Evolutionary conservation across 2,113 vertebrate genomes (phyloP).

Genomic region (Limanda limanda): DNA sequence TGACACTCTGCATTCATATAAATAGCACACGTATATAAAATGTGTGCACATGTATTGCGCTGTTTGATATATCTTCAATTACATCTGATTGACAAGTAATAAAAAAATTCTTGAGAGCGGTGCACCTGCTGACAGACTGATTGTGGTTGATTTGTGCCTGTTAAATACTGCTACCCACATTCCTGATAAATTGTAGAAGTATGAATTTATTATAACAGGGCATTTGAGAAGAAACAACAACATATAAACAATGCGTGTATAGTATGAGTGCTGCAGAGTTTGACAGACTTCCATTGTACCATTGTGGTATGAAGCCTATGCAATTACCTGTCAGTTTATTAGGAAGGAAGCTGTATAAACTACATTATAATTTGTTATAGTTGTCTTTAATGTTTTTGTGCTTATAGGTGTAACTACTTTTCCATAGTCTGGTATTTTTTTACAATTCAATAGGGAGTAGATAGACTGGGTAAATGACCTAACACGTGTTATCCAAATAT

Average conservation of each 20-base stretch:
- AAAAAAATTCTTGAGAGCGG: background rate
- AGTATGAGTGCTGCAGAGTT: background rate
- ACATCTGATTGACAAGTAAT: background rate
- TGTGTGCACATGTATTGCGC: too few relatives aligned
- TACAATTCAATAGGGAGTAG: too few relatives aligned
- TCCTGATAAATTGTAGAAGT: background rate
- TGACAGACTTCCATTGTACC: background rate
- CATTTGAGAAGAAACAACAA: background rate
- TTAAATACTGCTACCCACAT: background rate
- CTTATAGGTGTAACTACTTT: too few relatives aligned
- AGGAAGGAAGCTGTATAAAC: too few relatives aligned
- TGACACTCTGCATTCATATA: background rate
- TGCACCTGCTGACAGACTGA: constrained; percentile 1
- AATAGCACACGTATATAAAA: constrained; percentile 2
- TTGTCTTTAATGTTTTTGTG: too few relatives aligned
- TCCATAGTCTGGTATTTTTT: too few relatives aligned
- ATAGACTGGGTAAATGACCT: too few relatives aligned
- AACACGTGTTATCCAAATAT: too few relatives aligned
- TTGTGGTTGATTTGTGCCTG: constrained; percentile 24
- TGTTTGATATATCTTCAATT: constrained; percentile 17
- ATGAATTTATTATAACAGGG: background rate
- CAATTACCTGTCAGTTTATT: background rate
- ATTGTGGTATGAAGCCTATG: background rate
- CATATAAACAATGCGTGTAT: background rate
- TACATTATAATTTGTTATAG: too few relatives aligned